A percentile compares a stretch with the other conserved stretches of the same genome.
These are phyloP conservation scores for Nyctalus aviator DNA, from an alignment of 2,797 vertebrate species.

Conservation along the genomic window DNA sequence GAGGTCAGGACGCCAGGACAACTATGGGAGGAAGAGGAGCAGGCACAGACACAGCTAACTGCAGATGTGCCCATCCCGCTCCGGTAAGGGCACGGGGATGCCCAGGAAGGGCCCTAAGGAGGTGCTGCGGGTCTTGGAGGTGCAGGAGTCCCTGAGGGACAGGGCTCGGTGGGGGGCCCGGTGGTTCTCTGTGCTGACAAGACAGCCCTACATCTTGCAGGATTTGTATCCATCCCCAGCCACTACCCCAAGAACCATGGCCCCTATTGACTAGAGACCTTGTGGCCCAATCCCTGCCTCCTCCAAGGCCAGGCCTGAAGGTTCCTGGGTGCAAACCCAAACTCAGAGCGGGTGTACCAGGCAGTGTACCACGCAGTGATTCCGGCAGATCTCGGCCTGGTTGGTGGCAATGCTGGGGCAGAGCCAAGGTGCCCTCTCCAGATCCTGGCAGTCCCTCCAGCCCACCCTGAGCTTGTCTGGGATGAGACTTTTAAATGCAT, in stretches of 20 bases:
- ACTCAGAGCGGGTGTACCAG: background rate
- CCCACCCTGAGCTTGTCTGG: background rate
- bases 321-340: background rate
- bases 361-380: background rate
- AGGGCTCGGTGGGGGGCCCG: too few species aligned
- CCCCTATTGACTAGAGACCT: background rate
- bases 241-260: background rate
- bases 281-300: background rate
- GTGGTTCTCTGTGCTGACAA: background rate
- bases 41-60: background rate
- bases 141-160: fast-evolving
- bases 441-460: background rate
- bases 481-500: background rate
- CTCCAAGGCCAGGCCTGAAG: background rate
- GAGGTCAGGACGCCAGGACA: fast-evolving
- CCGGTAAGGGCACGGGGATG: fast-evolving
- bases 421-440: background rate
- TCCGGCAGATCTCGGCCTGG: background rate
- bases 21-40: too few species aligned
- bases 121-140: background rate
- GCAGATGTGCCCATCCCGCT: background rate
- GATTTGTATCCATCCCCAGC: background rate
- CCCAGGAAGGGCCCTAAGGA: background rate
- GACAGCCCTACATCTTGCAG: background rate
- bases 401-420: background rate